These are phyloP conservation scores for Elmis aenea DNA, from an alignment of 2,888 invertebrate species.

Conservation along the genomic window DNA sequence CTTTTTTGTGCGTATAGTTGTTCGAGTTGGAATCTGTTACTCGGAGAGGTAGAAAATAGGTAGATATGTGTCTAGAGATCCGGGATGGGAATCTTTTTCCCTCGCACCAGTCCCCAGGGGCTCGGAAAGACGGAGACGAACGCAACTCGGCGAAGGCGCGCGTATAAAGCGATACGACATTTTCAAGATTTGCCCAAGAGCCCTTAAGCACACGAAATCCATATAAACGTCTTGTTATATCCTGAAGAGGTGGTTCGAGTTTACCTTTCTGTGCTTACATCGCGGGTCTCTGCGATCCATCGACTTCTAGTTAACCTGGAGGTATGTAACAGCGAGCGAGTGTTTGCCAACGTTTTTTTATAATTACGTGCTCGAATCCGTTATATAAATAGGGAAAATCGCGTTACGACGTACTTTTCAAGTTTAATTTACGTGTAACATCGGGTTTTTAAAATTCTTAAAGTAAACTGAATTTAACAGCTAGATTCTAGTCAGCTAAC, in stretches of 20 bases:
- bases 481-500: no score
- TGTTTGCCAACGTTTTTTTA: no score
- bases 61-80: slow-evolving; percentile 19
- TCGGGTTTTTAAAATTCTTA: no score
- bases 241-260: slow-evolving; percentile 22
- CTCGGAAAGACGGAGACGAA: slow-evolving; percentile 19
- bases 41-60: slow-evolving; percentile 21
- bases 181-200: slow-evolving; percentile 40
- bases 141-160: slow-evolving; percentile 18
- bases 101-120: slow-evolving; percentile 20
- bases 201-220: slow-evolving; percentile 42
- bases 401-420: no score
- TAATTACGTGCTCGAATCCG: no score
- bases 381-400: no score
- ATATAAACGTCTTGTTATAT: slow-evolving; percentile 39
- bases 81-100: slow-evolving; percentile 20
- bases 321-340: no score
- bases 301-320: no score
- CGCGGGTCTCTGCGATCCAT: slow-evolving; percentile 7
- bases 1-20: slow-evolving; percentile 16
- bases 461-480: no score
- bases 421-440: no score
- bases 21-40: slow-evolving; percentile 15
- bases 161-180: slow-evolving; percentile 40
- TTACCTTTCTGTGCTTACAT: slow-evolving; percentile 20